These are phyloP conservation scores for Ovis aries DNA, from an alignment of 2,113 vertebrate species.

Conservation along the genomic window DNA sequence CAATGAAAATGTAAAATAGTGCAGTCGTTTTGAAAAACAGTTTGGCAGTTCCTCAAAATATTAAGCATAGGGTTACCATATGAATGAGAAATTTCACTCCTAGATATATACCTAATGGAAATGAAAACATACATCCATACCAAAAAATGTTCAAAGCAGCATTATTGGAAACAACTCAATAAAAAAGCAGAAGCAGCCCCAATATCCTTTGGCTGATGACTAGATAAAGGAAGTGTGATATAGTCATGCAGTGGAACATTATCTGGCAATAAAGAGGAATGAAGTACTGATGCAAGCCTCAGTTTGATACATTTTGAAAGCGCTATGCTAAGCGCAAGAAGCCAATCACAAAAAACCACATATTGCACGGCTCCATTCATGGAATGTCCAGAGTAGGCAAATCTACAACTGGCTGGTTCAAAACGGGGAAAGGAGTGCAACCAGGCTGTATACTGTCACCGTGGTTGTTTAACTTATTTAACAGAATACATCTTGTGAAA, in stretches of 20 bases:
- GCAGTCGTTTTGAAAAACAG: background rate
- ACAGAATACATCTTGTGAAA: background rate
- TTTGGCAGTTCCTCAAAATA: background rate
- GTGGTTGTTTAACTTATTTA: background rate
- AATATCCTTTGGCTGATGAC: background rate
- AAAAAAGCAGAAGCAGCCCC: background rate
- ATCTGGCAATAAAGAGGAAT: background rate
- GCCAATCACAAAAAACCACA: background rate
- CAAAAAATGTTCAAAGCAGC: background rate
- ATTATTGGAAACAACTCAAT: background rate
- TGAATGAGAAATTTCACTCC: background rate
- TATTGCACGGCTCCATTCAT: background rate
- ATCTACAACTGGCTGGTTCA: background rate
- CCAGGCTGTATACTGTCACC: background rate
- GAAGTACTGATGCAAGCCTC: background rate
- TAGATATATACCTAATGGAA: background rate
- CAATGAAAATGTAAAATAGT: background rate
- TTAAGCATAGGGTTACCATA: background rate
- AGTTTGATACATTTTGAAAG: background rate
- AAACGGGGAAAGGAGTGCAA: background rate
- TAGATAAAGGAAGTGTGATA: background rate
- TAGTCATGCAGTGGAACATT: background rate
- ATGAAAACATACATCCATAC: background rate
- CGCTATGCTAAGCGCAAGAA: background rate
- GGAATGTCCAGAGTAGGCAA: background rate